Percentiles rank a stretch among this genome's conserved stretches.
Evolutionary conservation across 2,113 vertebrate genomes (phyloP).

Genomic region (Naja naja): DNA sequence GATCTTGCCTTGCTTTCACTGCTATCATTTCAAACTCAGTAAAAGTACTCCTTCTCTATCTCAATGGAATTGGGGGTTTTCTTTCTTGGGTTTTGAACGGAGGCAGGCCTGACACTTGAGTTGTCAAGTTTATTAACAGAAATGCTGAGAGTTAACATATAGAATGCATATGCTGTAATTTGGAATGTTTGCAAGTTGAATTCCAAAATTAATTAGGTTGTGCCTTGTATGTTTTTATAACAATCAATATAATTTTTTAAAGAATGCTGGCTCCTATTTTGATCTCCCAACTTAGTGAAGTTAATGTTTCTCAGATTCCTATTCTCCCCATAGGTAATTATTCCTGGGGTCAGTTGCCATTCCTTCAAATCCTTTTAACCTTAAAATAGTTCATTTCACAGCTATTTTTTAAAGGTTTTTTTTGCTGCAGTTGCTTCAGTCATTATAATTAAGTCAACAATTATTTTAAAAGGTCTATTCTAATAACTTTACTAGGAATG

Average conservation of each 20-base stretch:
- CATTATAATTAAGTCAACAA: neutral
- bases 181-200: neutral
- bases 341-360: neutral
- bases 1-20: too few species aligned
- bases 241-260: neutral
- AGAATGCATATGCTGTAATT: neutral
- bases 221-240: neutral
- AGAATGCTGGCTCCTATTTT: neutral
- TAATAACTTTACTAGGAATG: neutral
- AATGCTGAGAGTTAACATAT: neutral
- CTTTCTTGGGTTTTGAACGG: too few species aligned
- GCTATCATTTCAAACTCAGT: too few species aligned
- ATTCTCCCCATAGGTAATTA: neutral
- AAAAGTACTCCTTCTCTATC: too few species aligned
- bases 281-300: neutral
- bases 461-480: neutral
- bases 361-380: neutral
- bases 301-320: neutral
- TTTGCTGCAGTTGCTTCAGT: neutral
- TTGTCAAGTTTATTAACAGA: neutral
- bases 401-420: neutral
- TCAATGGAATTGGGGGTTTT: too few species aligned
- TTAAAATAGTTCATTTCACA: neutral
- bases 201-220: neutral
- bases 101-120: too few species aligned